Evolutionary conservation across 2,888 invertebrate species (phyloP).

Genomic region (Neoascia interrupta): DNA sequence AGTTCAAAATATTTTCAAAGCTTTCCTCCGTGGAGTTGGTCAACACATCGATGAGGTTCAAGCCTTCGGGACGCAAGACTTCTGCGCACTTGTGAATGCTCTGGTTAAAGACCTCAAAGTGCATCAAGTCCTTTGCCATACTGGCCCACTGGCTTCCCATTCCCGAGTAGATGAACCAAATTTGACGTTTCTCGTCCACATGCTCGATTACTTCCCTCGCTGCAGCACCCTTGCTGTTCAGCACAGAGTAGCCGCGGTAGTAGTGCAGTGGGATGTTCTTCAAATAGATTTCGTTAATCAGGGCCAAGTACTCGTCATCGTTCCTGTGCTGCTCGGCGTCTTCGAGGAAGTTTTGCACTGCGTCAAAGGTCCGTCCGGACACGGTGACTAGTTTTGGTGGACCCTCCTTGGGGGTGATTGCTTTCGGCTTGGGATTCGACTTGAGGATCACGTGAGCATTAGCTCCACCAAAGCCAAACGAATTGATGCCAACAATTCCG

Average conservation of each 20-base stretch:
- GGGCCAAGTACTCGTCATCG: constrained; percentile 87
- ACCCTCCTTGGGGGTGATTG: constrained; percentile 81
- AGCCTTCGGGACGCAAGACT: constrained; percentile 87
- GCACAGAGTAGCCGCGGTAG: constrained; percentile 89
- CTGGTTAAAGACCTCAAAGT: constrained; percentile 88
- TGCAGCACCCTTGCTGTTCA: constrained; percentile 81
- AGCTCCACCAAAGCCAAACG: constrained; percentile 99
- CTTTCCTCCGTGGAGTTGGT: constrained; percentile 87
- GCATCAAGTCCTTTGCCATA: constrained; percentile 94
- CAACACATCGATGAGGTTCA: constrained; percentile 91
- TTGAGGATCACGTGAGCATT: constrained; percentile 95
- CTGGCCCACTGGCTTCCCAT: constrained; percentile 99
- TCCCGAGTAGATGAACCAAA: constrained; percentile 98
- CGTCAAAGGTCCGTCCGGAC: constrained; percentile 92
- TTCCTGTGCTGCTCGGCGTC: constrained; percentile 82
- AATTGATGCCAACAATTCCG: constrained; percentile 95
- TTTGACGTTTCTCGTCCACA: constrained; percentile 85
- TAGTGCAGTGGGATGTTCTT: constrained; percentile 87
- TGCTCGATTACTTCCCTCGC: constrained; percentile 81
- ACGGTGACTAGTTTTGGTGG: constrained; percentile 87
- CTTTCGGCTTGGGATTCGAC: constrained; percentile 87
- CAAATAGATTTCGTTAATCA: constrained; percentile 88
- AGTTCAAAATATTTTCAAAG: constrained; percentile 92
- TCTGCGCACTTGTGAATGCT: constrained; percentile 89
- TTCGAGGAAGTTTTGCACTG: constrained; percentile 85